Evolutionary conservation across 2,113 vertebrate species (phyloP).

Genomic region (Xiphophorus couchianus): DNA sequence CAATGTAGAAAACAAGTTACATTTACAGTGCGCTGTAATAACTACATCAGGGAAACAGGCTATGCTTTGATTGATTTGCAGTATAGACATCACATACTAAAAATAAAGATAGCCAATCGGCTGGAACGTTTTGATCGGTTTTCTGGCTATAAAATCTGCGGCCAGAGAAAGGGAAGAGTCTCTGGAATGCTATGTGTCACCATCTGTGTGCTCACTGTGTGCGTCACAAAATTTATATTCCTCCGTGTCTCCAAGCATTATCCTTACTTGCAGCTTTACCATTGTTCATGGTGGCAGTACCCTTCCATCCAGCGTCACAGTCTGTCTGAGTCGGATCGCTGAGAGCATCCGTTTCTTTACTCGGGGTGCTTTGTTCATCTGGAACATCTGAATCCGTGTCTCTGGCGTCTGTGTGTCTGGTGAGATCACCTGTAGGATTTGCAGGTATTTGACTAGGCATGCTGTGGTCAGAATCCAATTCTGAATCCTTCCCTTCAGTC

Average conservation of each 20-base stretch:
- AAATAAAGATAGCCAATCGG: background rate
- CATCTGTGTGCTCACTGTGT: background rate
- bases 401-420: background rate
- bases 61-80: constrained; percentile 7
- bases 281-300: background rate
- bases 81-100: constrained; percentile 1
- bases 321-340: constrained; percentile 12
- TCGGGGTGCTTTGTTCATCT: constrained; percentile 23
- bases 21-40: background rate
- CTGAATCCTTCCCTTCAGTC: constrained; percentile 2
- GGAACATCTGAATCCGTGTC: constrained; percentile 28
- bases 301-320: constrained; percentile 7
- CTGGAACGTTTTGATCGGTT: constrained; percentile 6
- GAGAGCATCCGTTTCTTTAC: constrained; percentile 1
- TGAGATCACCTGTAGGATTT: constrained; percentile 7
- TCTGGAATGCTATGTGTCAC: background rate
- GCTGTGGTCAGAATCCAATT: constrained; percentile 20
- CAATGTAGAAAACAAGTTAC: constrained; percentile 13
- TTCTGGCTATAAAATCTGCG: background rate
- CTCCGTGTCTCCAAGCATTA: background rate
- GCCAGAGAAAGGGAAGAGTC: background rate
- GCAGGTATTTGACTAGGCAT: constrained; percentile 18
- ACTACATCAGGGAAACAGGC: background rate
- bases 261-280: constrained; percentile 8
- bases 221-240: background rate